Evolutionary conservation across 2,113 vertebrate species (phyloP).

Genomic region (Dicrurus megarhynchus): DNA sequence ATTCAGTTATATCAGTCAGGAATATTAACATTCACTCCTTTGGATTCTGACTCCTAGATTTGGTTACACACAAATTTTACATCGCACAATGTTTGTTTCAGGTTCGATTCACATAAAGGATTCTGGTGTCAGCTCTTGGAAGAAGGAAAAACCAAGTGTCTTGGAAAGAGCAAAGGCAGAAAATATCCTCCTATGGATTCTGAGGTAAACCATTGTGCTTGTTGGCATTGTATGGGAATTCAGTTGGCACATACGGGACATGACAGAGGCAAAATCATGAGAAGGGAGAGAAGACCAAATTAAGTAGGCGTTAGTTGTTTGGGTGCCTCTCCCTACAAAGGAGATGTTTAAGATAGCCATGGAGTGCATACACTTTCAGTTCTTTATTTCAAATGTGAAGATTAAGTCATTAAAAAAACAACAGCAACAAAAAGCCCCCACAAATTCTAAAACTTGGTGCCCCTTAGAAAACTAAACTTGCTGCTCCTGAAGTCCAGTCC

Average conservation of each 20-base stretch:
- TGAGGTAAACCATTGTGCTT: constrained; percentile 76
- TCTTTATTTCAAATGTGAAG: background rate
- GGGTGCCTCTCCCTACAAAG: background rate
- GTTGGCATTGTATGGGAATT: background rate
- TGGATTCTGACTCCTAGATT: background rate
- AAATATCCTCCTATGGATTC: constrained; percentile 92
- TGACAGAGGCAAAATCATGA: background rate
- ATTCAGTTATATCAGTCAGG: background rate
- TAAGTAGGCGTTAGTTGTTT: background rate
- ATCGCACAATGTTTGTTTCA: constrained; percentile 48
- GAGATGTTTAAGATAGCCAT: background rate
- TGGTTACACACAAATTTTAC: background rate
- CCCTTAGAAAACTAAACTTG: background rate
- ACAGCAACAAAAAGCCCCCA: rapidly evolving
- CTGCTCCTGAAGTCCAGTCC: background rate
- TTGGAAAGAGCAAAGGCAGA: constrained; percentile 95
- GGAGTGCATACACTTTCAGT: background rate
- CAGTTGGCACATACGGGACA: background rate
- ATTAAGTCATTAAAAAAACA: background rate
- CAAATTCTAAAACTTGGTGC: background rate
- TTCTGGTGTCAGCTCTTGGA: constrained; percentile 97
- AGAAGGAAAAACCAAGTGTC: constrained; percentile 95
- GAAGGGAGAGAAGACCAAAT: background rate
- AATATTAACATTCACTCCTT: background rate
- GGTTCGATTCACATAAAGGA: constrained; percentile 96